Evolutionary conservation across 2,797 vertebrate species (phyloP), one percentile per base, ranked within the genome.

Genomic region (Hemibagrus guttatus): DNA sequence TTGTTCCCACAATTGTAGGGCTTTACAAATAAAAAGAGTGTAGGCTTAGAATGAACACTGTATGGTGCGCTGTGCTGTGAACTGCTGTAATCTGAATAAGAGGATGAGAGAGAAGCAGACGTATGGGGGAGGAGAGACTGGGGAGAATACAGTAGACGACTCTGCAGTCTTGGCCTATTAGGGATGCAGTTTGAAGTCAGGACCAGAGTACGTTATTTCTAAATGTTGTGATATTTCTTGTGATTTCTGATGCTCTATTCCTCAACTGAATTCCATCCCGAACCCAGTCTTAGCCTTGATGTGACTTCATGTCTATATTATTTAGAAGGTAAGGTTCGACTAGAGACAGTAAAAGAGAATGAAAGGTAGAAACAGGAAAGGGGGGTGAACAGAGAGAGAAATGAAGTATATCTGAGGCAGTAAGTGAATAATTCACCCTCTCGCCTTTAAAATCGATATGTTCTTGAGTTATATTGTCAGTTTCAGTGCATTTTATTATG

Each of bases 181-280:
- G 63, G 35, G 78, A 90, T 90, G 84, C 88, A n/a, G 87, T 89
- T 88, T 90, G 87, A 90, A 87, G 68, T 88, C 80, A 71, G 61
- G 58, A 84, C 83, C 68, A 85, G 78, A 56, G 72, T 71, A 72
- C 39, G 72, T 59, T 87, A 42, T 61, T 87, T 81, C 61, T 68
- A 66, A 85, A 79, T 17, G 63, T 28, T 31, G 23, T 61, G 6
- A 26, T 61, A 80, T 56, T 12, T n/a, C n/a, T n/a, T n/a, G n/a
- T 82, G 81, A 87, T 89, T 89, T 85, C 56, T 63, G 52, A 79
- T 59, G 56, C 39, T 78, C n/a, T 87, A 63, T 87, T 76, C 23
- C 26, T 87, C 78, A 68, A 42, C 76, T 31, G 46, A 71, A 83
- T 86, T 78, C 14, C 7, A 59, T n/a, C 19, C 17, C 3, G 16